Conservation (phyloP, 2,888 invertebrate species). For the Diplolepis rosae region DNA sequence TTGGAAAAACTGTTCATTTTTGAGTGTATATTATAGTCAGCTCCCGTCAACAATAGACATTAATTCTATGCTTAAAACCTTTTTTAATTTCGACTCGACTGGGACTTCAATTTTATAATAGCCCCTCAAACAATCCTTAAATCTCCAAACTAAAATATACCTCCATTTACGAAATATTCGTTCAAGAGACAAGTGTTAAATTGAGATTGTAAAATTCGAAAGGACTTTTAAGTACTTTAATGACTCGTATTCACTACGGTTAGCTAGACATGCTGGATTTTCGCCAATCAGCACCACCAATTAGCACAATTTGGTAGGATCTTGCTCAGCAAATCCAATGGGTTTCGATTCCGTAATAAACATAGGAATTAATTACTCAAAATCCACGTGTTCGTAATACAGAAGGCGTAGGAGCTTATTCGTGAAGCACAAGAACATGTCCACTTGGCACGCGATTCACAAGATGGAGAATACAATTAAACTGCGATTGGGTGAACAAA, state of each 20-base stretch:
- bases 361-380: conserved; percentile 26
- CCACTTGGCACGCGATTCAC: background rate
- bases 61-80: background rate
- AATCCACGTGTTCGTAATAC: background rate
- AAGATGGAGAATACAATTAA: background rate
- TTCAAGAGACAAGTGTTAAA: too few relatives aligned
- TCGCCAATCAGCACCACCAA: conserved; percentile 65
- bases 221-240: conserved; percentile 60
- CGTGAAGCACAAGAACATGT: too few relatives aligned
- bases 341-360: conserved; percentile 42
- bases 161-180: background rate
- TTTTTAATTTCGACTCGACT: background rate
- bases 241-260: conserved; percentile 59
- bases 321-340: conserved; percentile 53
- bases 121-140: too few relatives aligned
- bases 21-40: too few relatives aligned
- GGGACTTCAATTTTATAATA: background rate
- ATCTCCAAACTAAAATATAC: background rate
- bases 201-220: too few relatives aligned
- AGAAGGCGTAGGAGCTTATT: background rate
- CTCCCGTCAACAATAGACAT: background rate
- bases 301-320: conserved; percentile 65
- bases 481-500: too few relatives aligned
- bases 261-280: conserved; percentile 59
- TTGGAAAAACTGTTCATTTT: too few relatives aligned